Percentiles rank a stretch among this genome's conserved stretches.
These are phyloP conservation scores for Rhinichthys osculus DNA, from an alignment of 2,797 vertebrate species.

Conservation along the genomic window DNA sequence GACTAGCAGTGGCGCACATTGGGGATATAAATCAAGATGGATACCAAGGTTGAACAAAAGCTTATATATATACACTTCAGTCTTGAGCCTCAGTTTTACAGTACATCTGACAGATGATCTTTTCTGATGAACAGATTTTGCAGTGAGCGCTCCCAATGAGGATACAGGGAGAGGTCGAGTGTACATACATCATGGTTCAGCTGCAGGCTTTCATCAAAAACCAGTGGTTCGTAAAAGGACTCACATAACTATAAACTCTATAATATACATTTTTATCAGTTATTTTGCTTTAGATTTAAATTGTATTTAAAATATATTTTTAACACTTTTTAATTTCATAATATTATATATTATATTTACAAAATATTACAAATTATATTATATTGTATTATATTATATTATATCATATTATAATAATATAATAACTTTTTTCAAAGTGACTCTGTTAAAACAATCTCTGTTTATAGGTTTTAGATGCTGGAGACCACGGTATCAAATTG, in stretches of 20 bases:
- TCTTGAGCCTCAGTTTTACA: not conserved
- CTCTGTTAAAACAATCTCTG: not conserved
- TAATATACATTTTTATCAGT: not conserved
- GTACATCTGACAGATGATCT: not conserved
- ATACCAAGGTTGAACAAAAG: slow-evolving; percentile 79
- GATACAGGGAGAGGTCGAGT: slow-evolving; percentile 78
- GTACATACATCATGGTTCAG: slow-evolving; percentile 88
- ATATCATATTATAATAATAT: too few species aligned
- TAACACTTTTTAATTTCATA: not conserved
- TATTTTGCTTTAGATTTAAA: not conserved
- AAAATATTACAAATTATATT: not conserved
- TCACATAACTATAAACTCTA: not conserved
- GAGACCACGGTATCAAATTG: slow-evolving; percentile 64
- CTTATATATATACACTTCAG: not conserved
- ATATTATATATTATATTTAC: not conserved
- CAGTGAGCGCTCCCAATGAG: slow-evolving; percentile 90
- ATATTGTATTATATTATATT: too few species aligned
- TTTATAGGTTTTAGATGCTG: slow-evolving; percentile 83
- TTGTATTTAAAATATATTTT: not conserved
- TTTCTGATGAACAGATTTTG: slow-evolving; percentile 85
- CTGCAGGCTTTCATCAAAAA: slow-evolving; percentile 79
- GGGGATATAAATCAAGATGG: slow-evolving; percentile 92
- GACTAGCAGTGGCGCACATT: slow-evolving; percentile 87
- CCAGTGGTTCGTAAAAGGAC: slow-evolving; percentile 75
- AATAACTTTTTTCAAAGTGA: not conserved